A percentile compares a stretch with the other conserved stretches of the same genome.
Evolutionary conservation across 2,113 vertebrate species (phyloP).

Genomic region (Crotalus viridis): DNA sequence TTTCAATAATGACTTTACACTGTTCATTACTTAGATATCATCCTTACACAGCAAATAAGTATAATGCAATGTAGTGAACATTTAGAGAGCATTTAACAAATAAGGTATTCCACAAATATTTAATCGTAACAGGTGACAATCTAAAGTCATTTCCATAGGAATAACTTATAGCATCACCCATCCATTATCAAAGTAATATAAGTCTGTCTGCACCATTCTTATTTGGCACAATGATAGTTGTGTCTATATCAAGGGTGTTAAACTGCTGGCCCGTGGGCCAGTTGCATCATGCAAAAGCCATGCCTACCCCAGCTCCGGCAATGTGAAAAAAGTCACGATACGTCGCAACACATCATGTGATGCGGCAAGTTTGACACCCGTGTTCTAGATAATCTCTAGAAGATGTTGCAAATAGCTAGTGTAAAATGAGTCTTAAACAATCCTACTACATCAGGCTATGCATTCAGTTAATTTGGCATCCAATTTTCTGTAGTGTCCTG

Average conservation of each 20-base stretch:
- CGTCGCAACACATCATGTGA: too few relatives aligned
- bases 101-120: constrained; percentile 37
- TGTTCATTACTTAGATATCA: constrained; percentile 58
- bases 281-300: too few relatives aligned
- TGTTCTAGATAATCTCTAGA: not conserved
- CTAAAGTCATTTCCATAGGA: not conserved
- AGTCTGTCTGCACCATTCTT: not conserved
- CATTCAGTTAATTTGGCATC: not conserved
- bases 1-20: constrained; percentile 56
- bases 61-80: constrained; percentile 22
- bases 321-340: too few relatives aligned
- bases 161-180: not conserved
- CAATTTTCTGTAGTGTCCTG: not conserved
- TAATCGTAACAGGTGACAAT: not conserved
- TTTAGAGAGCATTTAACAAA: constrained; percentile 14
- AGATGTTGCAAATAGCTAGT: not conserved
- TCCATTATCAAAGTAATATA: not conserved
- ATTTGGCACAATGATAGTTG: not conserved
- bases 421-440: not conserved
- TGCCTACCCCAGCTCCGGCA: too few relatives aligned
- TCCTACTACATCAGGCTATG: not conserved
- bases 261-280: too few relatives aligned
- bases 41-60: constrained; percentile 52
- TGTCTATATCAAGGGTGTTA: not conserved
- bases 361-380: too few relatives aligned